Conservation (phyloP, 1,140 invertebrate species). For the Apis dorsata region DNA sequence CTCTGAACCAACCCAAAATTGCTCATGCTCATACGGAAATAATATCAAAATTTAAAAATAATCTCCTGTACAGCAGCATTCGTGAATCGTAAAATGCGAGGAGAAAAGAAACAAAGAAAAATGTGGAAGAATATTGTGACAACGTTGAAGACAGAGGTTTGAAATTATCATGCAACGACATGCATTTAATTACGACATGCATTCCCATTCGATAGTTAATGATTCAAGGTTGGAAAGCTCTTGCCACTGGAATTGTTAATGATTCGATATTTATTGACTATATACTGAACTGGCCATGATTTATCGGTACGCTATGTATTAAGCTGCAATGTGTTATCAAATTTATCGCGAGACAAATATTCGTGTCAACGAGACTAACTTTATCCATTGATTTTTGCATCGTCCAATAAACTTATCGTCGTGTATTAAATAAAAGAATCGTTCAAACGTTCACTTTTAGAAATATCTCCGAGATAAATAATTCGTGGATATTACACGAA, state of each 20-base stretch:
- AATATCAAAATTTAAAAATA: too few species aligned
- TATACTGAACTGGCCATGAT: not conserved
- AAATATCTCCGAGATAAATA: too few species aligned
- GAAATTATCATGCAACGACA: constrained; percentile 1
- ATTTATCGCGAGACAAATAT: constrained; percentile 7
- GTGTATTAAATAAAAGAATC: not conserved
- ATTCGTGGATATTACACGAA: too few species aligned
- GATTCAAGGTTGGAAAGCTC: constrained; percentile 2
- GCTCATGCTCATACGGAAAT: too few species aligned
- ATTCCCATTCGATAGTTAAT: not conserved
- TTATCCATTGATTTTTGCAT: not conserved
- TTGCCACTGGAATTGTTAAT: constrained; percentile 17
- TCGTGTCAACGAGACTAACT: not conserved
- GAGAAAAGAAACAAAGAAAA: not conserved
- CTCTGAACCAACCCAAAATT: too few species aligned
- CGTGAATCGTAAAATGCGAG: not conserved
- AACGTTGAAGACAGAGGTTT: not conserved
- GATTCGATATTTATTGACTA: constrained; percentile 38
- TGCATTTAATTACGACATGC: not conserved
- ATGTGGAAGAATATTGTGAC: too few species aligned
- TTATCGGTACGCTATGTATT: not conserved
- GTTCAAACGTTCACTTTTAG: not conserved
- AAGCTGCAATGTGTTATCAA: not conserved
- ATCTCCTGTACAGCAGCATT: too few species aligned
- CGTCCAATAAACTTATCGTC: not conserved